These are phyloP conservation scores for Pteria penguin DNA, from an alignment of 2,888 invertebrate species.

Conservation along the genomic window DNA sequence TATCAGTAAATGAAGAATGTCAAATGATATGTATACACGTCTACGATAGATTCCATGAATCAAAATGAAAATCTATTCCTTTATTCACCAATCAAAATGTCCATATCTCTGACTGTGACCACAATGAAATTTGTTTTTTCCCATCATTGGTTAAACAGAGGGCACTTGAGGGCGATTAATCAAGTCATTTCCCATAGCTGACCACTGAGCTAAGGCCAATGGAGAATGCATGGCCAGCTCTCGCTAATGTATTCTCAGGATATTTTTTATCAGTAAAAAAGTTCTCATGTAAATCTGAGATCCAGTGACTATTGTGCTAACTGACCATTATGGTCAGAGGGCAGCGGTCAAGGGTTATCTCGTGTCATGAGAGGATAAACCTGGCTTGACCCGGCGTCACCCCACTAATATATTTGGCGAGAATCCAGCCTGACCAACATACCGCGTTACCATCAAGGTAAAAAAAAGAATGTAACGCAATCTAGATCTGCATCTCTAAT, in stretches of 20 bases:
- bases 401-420: constrained; percentile 17
- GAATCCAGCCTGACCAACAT: constrained; percentile 3
- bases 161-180: background rate
- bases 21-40: no score
- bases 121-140: background rate
- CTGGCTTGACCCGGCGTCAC: constrained; percentile 39
- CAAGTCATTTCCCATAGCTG: background rate
- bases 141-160: background rate
- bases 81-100: background rate
- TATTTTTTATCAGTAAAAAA: constrained; percentile 40
- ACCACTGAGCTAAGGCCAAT: background rate
- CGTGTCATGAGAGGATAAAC: constrained; percentile 39
- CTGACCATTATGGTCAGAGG: constrained; percentile 41
- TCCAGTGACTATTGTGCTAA: constrained; percentile 31
- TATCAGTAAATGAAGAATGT: no score
- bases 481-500: background rate
- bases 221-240: background rate
- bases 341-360: constrained; percentile 39
- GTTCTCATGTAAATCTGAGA: constrained; percentile 46
- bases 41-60: no score
- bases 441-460: background rate
- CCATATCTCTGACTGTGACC: background rate
- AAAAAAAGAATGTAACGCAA: background rate
- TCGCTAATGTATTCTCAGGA: constrained; percentile 27
- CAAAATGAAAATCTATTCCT: no score